Conservation (phyloP, 2,113 vertebrate genomes). For the Heterocephalus glaber region DNA sequence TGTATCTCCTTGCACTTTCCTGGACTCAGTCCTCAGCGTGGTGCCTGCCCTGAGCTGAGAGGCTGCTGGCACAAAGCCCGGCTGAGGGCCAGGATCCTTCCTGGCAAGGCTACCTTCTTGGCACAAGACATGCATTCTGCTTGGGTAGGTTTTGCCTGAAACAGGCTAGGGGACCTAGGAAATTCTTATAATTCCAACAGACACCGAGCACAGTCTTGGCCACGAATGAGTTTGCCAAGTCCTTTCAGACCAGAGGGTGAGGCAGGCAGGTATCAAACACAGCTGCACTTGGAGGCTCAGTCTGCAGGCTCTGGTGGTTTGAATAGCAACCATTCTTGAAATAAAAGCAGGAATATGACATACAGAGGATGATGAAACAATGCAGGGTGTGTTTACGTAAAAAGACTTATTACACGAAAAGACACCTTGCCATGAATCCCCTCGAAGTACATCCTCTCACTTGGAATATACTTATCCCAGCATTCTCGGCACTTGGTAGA, state of each 20-base stretch:
- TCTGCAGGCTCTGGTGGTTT: background rate
- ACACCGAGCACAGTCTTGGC: background rate
- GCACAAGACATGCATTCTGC: background rate
- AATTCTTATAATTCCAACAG: background rate
- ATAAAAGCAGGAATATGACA: background rate
- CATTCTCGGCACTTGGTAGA: background rate
- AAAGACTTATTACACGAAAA: background rate
- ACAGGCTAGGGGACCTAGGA: background rate
- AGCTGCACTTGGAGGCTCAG: too few relatives aligned
- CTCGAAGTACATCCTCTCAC: background rate
- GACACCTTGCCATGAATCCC: background rate
- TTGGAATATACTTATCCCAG: background rate
- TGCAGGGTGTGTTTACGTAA: background rate
- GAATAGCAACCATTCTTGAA: background rate
- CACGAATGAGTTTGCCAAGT: background rate
- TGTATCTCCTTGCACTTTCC: background rate
- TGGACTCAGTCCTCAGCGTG: accelerated
- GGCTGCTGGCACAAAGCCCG: background rate
- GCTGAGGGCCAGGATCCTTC: background rate
- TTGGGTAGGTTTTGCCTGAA: background rate
- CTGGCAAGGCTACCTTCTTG: background rate
- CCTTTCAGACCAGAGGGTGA: background rate
- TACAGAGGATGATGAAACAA: background rate
- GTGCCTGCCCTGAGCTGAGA: accelerated
- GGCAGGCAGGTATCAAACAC: background rate